Base-by-base conservation (phyloP, 2,797 vertebrate species). In the Taeniopygia guttata region DNA sequence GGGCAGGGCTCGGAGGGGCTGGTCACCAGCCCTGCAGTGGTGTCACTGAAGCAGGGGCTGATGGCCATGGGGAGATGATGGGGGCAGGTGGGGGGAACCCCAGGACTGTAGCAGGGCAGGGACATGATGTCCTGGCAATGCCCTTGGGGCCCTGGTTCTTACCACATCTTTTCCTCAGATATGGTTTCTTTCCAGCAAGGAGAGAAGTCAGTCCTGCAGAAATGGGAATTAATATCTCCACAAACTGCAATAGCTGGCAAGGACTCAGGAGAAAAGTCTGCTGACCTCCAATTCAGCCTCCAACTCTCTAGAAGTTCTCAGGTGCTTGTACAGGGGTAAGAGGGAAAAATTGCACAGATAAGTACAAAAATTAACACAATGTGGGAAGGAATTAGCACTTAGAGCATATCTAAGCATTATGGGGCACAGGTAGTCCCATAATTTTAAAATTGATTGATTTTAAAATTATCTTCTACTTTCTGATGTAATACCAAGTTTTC, bases 21-120 rank as follows among this genome's bases (percentile, higher is more conserved):
- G 76, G 4, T 55, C 34, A 63, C 16, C 7, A 11, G 26, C 15
- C 25, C 16, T 32, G 11, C 49, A 51, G 5, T 4, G 14, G 22
- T 27, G 5, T 60, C 9, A 1, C 11, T 63, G 23, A 18, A 34
- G 23, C 36, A 34, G 58, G 15, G 36, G 1, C 23, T 26, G 66
- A 27, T 2, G 8, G 22, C 34, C 23, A 34, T 1, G 2, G 7
- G 16, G 8, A 18, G 12, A 25, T 55, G 36, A 19, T 5, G 2
- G 7, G n/a, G 23, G 34, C 19, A 45, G 34, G 11, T 22, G 21
- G 5, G 12, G 12, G 8, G 1, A 79, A 2, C 7, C 19, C 19
- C 26, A 51, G 14, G 4, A 18, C 25, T 46, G 34, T 11, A 55
- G 12, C 16, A 29, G n/a, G 9, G n/a, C n/a, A 63, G 26, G 34